These are phyloP conservation scores for Bujurquina vittata DNA, from an alignment of 2,113 vertebrate genomes.

Conservation along the genomic window DNA sequence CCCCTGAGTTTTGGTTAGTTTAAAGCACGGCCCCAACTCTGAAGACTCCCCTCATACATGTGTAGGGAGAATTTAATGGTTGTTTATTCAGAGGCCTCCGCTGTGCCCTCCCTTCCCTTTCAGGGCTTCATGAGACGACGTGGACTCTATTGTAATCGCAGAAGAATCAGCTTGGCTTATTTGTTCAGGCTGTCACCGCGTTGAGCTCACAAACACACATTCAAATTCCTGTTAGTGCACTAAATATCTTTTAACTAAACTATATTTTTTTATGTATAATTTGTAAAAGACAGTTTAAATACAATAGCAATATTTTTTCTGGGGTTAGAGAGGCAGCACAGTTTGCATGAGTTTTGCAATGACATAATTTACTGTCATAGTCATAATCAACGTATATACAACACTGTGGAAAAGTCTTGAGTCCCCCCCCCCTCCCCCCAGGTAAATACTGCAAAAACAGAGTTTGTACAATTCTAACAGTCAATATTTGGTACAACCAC, in stretches of 20 bases:
- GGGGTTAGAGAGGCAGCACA: conserved; percentile 35
- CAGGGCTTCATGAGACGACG: conserved; percentile 77
- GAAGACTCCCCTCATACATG: conserved; percentile 46
- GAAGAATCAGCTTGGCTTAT: conserved; percentile 81
- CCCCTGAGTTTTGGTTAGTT: conserved; percentile 49
- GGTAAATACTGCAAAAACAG: neutral
- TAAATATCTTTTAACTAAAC: conserved; percentile 47
- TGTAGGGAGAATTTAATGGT: conserved; percentile 77
- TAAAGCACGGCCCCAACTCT: conserved; percentile 34
- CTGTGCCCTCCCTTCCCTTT: conserved; percentile 78
- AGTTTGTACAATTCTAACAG: neutral
- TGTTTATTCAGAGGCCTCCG: conserved; percentile 84
- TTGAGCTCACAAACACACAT: conserved; percentile 65
- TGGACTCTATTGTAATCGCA: conserved; percentile 81
- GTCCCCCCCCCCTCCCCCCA: neutral
- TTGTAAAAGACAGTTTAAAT: neutral
- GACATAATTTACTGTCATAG: conserved; percentile 29
- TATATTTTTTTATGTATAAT: neutral
- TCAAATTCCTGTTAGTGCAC: conserved; percentile 44
- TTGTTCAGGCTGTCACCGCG: conserved; percentile 81
- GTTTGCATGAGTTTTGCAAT: conserved; percentile 62
- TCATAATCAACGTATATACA: neutral
- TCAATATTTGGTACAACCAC: neutral
- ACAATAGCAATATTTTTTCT: neutral
- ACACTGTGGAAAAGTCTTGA: neutral